These are phyloP conservation scores for Naso thynnoides DNA, from an alignment of 2,797 vertebrate genomes.

Conservation along the genomic window DNA sequence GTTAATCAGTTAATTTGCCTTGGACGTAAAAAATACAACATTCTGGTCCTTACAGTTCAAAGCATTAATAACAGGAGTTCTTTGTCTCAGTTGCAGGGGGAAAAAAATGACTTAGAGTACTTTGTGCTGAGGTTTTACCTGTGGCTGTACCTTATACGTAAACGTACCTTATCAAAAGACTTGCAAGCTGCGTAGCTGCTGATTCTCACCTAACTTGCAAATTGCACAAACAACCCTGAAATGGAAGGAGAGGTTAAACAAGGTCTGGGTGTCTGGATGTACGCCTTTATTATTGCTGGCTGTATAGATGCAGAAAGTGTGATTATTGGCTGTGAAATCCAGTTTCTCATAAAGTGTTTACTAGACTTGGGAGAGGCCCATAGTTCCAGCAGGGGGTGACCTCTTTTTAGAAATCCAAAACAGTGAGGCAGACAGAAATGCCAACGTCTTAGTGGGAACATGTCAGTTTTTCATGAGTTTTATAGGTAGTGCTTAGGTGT, in stretches of 20 bases:
- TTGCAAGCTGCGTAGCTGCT: slow-evolving; percentile 34
- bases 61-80: too few relatives aligned
- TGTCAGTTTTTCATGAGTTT: slow-evolving; percentile 49
- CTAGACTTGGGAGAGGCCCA: slow-evolving; percentile 49
- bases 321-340: slow-evolving; percentile 70
- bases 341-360: slow-evolving; percentile 63
- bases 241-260: slow-evolving; percentile 40
- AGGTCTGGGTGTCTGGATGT: slow-evolving; percentile 45
- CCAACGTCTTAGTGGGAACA: slow-evolving; percentile 50
- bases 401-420: slow-evolving; percentile 60
- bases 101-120: slow-evolving; percentile 27
- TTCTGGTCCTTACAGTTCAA: neutral
- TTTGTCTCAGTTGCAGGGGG: too few relatives aligned
- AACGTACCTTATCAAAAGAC: too few relatives aligned
- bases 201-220: slow-evolving; percentile 25
- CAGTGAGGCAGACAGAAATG: slow-evolving; percentile 39
- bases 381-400: slow-evolving; percentile 59
- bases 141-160: too few relatives aligned
- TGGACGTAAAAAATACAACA: neutral
- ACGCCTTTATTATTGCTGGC: slow-evolving; percentile 59
- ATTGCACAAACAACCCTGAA: slow-evolving; percentile 39
- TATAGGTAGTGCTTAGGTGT: slow-evolving; percentile 8
- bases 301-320: slow-evolving; percentile 47
- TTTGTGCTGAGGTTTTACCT: slow-evolving; percentile 13
- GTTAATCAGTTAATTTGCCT: neutral